A percentile compares a stretch with the other conserved stretches of the same genome.
Conservation (phyloP, 2,797 vertebrate genomes). For the Eutrigla gurnardus region DNA sequence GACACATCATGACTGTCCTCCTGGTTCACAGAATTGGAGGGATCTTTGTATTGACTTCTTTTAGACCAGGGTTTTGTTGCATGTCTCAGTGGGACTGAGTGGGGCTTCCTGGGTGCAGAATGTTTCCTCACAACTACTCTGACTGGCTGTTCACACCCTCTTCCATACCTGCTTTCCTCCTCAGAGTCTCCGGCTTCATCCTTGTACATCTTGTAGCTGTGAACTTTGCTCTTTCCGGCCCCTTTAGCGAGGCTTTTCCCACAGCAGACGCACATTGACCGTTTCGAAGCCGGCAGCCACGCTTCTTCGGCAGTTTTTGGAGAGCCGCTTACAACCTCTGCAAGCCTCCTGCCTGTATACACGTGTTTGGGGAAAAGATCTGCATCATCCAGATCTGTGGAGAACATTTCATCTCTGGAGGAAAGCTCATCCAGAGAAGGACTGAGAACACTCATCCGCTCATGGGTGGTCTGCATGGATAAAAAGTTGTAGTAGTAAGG, state of each 20-base stretch:
- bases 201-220: constrained; percentile 49
- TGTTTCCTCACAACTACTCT: constrained; percentile 68
- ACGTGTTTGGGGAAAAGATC: constrained; percentile 75
- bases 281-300: constrained; percentile 64
- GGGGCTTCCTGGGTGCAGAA: constrained; percentile 59
- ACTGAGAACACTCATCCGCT: constrained; percentile 84
- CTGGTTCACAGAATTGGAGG: not conserved
- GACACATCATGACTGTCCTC: constrained; percentile 37
- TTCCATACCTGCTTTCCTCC: constrained; percentile 63
- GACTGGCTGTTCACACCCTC: constrained; percentile 51
- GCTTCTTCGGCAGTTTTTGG: constrained; percentile 26
- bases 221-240: constrained; percentile 50
- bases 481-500: constrained; percentile 80
- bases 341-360: constrained; percentile 60
- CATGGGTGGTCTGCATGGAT: constrained; percentile 71
- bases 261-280: constrained; percentile 76
- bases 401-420: constrained; percentile 86
- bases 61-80: constrained; percentile 63
- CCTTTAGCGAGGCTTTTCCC: constrained; percentile 75
- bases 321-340: constrained; percentile 6
- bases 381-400: constrained; percentile 83
- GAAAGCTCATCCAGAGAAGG: constrained; percentile 85
- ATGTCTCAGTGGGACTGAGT: constrained; percentile 45
- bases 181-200: constrained; percentile 74
- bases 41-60: constrained; percentile 56